These are phyloP conservation scores for Aphelinus certus DNA, from an alignment of 1,140 invertebrate species.

Conservation along the genomic window DNA sequence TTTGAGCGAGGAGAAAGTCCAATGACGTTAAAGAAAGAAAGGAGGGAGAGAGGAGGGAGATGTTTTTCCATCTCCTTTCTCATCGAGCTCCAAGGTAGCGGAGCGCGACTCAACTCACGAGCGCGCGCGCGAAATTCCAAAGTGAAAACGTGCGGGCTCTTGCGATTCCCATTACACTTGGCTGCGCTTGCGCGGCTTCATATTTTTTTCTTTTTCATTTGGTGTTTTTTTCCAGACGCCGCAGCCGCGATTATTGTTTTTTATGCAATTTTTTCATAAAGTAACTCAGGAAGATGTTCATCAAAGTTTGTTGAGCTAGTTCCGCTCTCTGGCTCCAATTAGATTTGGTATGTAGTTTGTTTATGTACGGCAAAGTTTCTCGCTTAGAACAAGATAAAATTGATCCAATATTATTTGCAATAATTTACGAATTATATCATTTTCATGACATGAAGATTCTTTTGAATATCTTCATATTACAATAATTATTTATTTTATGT, in stretches of 20 bases:
- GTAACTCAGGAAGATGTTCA: no score
- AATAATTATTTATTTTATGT: no score
- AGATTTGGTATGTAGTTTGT: no score
- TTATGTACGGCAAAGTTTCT: no score
- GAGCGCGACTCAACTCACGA: constrained; percentile 9
- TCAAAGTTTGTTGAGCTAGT: no score
- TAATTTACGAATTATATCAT: no score
- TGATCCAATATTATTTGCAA: no score
- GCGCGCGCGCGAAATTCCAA: background rate
- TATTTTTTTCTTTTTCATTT: background rate
- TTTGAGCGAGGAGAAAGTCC: constrained; percentile 5
- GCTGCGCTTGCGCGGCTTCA: background rate
- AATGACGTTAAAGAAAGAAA: no score
- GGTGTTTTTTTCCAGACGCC: background rate
- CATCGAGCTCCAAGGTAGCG: background rate
- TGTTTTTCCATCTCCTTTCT: constrained; percentile 21
- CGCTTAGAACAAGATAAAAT: no score
- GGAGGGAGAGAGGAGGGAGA: background rate
- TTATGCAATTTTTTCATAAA: background rate
- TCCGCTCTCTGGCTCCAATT: no score
- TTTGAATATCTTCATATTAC: no score
- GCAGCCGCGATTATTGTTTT: background rate
- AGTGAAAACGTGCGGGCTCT: constrained; percentile 8
- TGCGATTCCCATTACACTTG: background rate
- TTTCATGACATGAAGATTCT: no score